Evolutionary conservation across 2,113 vertebrate species (phyloP).

Genomic region (Eretmodus cyanostictus): DNA sequence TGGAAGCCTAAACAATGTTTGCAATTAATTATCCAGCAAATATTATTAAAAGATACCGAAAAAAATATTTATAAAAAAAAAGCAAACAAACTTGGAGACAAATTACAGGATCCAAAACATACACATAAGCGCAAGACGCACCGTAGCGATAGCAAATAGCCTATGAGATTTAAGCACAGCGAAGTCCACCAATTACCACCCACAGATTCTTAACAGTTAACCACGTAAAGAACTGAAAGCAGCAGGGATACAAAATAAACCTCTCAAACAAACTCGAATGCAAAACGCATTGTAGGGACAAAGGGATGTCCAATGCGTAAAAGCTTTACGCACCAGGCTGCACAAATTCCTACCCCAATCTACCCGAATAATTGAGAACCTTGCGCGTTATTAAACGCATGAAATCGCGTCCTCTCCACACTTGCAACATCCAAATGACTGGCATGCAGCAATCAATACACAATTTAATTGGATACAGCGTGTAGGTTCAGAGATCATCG

Average conservation of each 20-base stretch:
- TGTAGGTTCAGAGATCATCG: constrained; percentile 9
- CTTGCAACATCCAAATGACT: constrained; percentile 10
- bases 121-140: constrained; percentile 30
- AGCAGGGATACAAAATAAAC: constrained; percentile 8
- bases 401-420: background rate
- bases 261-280: constrained; percentile 38
- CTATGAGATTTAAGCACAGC: constrained; percentile 32
- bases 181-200: constrained; percentile 49
- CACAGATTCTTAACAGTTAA: constrained; percentile 35
- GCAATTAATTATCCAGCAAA: background rate
- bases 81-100: constrained; percentile 29
- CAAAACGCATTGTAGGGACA: constrained; percentile 50
- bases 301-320: constrained; percentile 65
- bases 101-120: constrained; percentile 18
- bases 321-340: constrained; percentile 61
- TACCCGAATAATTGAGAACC: background rate
- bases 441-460: constrained; percentile 27
- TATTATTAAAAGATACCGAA: background rate
- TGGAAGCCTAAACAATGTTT: constrained; percentile 4
- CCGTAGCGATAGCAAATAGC: constrained; percentile 17
- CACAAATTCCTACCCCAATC: constrained; percentile 5
- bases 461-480: constrained; percentile 38
- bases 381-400: background rate
- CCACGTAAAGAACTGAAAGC: background rate
- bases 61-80: background rate